phyloP scores from a whole-genome alignment of 2,113 vertebrate species.

The Pholis gunnellus region DNA sequence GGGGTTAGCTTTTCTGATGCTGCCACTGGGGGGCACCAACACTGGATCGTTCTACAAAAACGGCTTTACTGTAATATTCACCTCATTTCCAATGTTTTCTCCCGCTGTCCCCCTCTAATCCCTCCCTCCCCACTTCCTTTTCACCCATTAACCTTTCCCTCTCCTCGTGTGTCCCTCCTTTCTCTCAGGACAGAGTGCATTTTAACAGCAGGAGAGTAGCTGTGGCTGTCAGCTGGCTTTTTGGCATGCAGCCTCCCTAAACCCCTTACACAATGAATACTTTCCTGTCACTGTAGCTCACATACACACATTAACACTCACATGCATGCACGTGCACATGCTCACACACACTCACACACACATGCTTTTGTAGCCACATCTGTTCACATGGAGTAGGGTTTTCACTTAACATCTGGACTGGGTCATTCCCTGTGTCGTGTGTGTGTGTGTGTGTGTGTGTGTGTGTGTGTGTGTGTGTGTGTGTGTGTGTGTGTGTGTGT shows the following conservation, averaged over 20 bases:
- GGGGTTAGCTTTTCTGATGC: neutral
- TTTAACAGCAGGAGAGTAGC: constrained; percentile 34
- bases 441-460: constrained; percentile 30
- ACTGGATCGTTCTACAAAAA: neutral
- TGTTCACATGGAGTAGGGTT: constrained; percentile 64
- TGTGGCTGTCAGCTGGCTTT: constrained; percentile 55
- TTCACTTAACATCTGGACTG: constrained; percentile 70
- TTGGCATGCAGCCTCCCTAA: constrained; percentile 62
- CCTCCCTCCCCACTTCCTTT: neutral
- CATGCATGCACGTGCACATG: constrained; percentile 6
- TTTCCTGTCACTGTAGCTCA: constrained; percentile 40
- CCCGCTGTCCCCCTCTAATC: neutral
- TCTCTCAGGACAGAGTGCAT: neutral
- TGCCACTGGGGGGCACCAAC: neutral
- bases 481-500: constrained; percentile 19
- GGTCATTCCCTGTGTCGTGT: constrained; percentile 34
- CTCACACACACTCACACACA: constrained; percentile 16
- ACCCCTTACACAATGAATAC: constrained; percentile 62
- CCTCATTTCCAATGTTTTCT: neutral
- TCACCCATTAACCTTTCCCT: neutral
- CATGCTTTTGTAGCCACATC: constrained; percentile 58
- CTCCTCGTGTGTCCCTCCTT: constrained; percentile 7
- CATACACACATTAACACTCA: constrained; percentile 24
- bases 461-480: constrained; percentile 35
- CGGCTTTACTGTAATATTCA: neutral